Conservation (phyloP, 2,797 vertebrate species). For the Merluccius polli region DNA sequence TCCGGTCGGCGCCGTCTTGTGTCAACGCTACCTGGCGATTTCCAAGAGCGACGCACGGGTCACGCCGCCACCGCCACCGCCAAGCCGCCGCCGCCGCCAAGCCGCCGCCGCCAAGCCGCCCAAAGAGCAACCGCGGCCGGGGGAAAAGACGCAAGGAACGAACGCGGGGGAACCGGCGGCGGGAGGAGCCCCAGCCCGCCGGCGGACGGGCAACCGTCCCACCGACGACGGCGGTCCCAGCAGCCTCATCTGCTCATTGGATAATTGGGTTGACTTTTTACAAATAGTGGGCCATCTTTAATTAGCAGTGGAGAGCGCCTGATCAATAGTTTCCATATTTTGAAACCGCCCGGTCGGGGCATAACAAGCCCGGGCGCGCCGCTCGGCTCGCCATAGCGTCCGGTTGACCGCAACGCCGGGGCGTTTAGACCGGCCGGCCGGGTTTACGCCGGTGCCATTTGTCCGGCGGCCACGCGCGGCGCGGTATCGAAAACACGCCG, state of each 20-base stretch:
- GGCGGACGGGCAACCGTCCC: conserved; percentile 46
- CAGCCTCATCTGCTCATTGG: conserved; percentile 69
- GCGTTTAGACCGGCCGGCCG: not conserved
- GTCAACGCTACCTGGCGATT: too few relatives aligned
- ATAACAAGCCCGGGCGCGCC: conserved; percentile 51
- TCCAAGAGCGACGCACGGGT: not conserved
- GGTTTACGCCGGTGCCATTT: not conserved
- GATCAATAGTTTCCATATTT: conserved; percentile 67
- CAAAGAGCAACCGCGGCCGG: not conserved
- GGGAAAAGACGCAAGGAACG: not conserved
- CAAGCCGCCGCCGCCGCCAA: too few relatives aligned
- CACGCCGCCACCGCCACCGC: too few relatives aligned
- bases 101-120: too few relatives aligned
- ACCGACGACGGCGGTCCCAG: conserved; percentile 40
- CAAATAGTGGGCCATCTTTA: conserved; percentile 69
- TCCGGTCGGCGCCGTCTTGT: too few relatives aligned
- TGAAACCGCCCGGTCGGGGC: conserved; percentile 42
- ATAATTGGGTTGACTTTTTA: conserved; percentile 76
- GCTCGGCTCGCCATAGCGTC: conserved; percentile 57
- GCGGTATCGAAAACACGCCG: too few relatives aligned
- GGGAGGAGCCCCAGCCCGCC: not conserved
- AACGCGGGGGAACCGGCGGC: not conserved
- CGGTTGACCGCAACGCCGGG: conserved; percentile 15
- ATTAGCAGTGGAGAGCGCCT: conserved; percentile 55
- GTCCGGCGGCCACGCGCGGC: not conserved